phyloP scores from a whole-genome alignment of 37 sponge, comb jelly and placozoan genomes.

The Beroe ovata region DNA sequence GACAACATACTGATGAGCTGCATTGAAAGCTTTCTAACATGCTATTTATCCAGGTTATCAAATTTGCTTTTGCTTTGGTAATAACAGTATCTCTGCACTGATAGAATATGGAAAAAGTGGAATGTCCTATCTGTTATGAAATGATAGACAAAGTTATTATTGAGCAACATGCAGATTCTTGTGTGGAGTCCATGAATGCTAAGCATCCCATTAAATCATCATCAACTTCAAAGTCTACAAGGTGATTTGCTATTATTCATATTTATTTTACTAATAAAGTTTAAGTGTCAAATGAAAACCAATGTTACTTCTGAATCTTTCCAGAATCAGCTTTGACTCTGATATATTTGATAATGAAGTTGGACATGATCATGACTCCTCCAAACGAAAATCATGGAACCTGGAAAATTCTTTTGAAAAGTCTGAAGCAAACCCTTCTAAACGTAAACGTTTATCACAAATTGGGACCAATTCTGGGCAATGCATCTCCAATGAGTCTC shows the following conservation, averaged over 20 bases:
- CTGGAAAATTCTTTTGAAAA: slow-evolving; percentile 41
- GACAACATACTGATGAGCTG: too few species aligned
- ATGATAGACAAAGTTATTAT: neutral
- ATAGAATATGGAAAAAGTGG: neutral
- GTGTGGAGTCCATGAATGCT: neutral
- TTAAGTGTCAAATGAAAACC: too few species aligned
- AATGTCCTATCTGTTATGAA: slow-evolving; percentile 29
- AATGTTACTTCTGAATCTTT: too few species aligned
- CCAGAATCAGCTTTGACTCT: neutral
- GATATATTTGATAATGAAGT: neutral
- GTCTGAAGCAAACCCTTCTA: neutral
- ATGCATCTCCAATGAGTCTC: neutral
- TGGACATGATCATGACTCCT: neutral
- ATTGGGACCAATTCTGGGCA: neutral
- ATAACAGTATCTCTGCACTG: too few species aligned
- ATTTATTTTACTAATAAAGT: too few species aligned
- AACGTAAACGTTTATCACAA: neutral
- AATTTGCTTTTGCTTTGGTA: too few species aligned
- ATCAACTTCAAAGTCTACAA: too few species aligned
- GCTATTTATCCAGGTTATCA: too few species aligned
- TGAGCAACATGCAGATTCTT: slow-evolving; percentile 30
- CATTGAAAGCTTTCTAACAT: too few species aligned
- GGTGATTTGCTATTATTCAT: too few species aligned
- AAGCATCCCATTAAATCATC: too few species aligned
- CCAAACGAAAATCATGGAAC: slow-evolving; percentile 12